Base-by-base conservation (phyloP, 2,797 vertebrate genomes). In the Pachyuromys duprasi region DNA sequence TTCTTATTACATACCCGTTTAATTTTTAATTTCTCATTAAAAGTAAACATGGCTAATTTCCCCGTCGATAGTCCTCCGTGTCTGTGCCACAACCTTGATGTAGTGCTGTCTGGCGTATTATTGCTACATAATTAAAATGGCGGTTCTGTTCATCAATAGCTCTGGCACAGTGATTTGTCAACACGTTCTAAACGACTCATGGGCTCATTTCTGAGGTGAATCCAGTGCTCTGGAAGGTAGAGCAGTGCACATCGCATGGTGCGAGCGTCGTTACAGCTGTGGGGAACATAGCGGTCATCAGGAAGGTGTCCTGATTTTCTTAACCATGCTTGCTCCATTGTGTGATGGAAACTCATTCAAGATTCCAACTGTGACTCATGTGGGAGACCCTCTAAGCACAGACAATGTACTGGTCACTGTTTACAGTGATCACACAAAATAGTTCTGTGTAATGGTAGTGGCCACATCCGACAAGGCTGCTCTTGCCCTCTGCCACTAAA, bases 21-120 rank as follows among this genome's bases (percentile, higher is more conserved):
- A 98, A 97, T 97, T 96, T 97, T 98, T 96, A 97, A 98, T 97
- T 97, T 98, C 96, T 96, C 96, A 97, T 97, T 98, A 97, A 96
- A 96, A 96, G 95, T 96, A 94, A 97, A 96, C 96, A 94, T 81
- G 91, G 93, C 88, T 97, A 90, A 96, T 97, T 97, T 97, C 91
- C 72, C 81, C 89, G 89, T 96, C 90, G 92, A 5, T 97, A 84
- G 88, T 62, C 81, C 94, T 94, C 31, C 81, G 92, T 96, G 96
- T 95, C 86, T 96, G 74, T 93, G 91, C 57, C 72, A 80, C 69
- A 93, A 6, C 78, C 90, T 86, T 86, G 94, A 95, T 95, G 39
- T 8, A 95, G n/a, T 72, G 11, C 75, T 95, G 33, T 96, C 93
- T 95, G 53, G 31, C 94, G 57, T 97, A 28, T 81, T 11, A 57